Base-by-base conservation (phyloP, 2,113 vertebrate genomes). In the Pogonocichla stellata region DNA sequence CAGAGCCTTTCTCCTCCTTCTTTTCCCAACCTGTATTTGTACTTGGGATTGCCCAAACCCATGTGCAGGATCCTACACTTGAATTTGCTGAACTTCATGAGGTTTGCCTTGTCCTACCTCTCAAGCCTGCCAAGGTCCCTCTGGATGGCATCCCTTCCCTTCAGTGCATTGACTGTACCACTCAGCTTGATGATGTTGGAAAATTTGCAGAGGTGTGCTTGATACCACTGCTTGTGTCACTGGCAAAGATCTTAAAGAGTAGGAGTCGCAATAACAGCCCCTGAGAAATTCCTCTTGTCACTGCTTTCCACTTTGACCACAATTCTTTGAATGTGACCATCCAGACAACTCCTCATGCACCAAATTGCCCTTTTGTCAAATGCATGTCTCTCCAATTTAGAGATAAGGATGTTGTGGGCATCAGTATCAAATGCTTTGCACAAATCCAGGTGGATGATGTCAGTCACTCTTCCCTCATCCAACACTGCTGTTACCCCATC, bases 101-200 rank as follows among this genome's bases (percentile, higher is more conserved):
- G 1, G 5, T 16, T 28, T 53, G 8, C 18, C 53, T 0, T 0
- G 38, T 6, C 18, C 8, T 34, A 36, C 14, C 9, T 77, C 38
- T 23, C 64, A 60, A 45, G 38, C 22, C 7, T 23, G 36, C 60
- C 53, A 36, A 56, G 29, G 50, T 47, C 34, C 29, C 8, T 57
- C 16, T 29, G 42, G 10, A 31, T 42, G 13, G 6, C 19, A 34
- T 42, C 6, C 29, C 8, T 48, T 66, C 10, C 12, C 17, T 66
- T 31, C 24, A 25, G 20, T 20, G 4, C 14, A 29, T 42, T 0
- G 1, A 6, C 19, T 48, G 42, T 12, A 34, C 5, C 11, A 25
- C 16, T 6, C 19, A 57, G 19, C 19, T 66, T 50, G 34, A n/a
- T 20, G 24, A 34, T 29, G 31, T 6, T 20, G 3, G 13, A 38